Percentiles rank a stretch among this genome's conserved stretches.
Evolutionary conservation across 2,888 invertebrate genomes (phyloP).

Genomic region (Chymomyza caudatula): DNA sequence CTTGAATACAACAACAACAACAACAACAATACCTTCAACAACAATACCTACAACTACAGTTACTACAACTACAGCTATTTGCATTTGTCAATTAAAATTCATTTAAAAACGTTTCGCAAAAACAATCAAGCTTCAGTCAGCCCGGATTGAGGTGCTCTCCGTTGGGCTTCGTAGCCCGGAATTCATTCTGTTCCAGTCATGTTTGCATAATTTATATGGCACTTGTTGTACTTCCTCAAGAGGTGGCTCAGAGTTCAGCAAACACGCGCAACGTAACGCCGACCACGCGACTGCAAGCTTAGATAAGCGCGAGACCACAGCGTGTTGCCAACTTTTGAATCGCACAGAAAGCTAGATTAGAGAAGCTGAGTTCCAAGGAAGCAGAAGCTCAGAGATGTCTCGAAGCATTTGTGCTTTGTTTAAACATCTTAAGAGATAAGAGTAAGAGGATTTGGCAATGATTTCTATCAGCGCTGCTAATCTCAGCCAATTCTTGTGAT

Average conservation of each 20-base stretch:
- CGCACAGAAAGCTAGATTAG: too few relatives aligned
- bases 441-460: too few relatives aligned
- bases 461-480: too few relatives aligned
- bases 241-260: not conserved
- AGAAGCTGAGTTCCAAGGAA: too few relatives aligned
- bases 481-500: too few relatives aligned
- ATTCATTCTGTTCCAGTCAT: not conserved
- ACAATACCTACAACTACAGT: not conserved
- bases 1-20: not conserved
- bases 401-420: too few relatives aligned
- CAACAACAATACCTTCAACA: not conserved
- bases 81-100: constrained; percentile 2
- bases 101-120: constrained; percentile 1
- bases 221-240: not conserved
- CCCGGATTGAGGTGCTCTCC: not conserved
- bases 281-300: not conserved
- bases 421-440: too few relatives aligned
- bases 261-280: not conserved
- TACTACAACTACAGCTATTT: not conserved
- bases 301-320: not conserved
- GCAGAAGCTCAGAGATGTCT: too few relatives aligned
- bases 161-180: not conserved
- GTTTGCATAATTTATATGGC: constrained; percentile 3
- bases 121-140: not conserved
- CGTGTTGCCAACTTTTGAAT: not conserved